Base-by-base conservation (phyloP, 2,888 invertebrate species). In the Mycalesis mineus region DNA sequence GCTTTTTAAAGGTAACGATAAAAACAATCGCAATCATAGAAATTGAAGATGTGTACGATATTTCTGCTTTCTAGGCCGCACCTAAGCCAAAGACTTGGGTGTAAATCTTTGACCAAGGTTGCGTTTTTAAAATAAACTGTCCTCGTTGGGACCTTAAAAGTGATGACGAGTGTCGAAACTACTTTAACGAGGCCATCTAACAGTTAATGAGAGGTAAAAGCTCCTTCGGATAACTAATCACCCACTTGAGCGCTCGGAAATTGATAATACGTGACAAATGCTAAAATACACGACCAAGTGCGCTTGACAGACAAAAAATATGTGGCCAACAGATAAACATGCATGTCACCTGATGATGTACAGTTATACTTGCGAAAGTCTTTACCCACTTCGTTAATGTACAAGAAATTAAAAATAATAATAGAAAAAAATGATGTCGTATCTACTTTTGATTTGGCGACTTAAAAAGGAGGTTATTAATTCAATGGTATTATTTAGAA, bases 161-260 rank as follows among this genome's bases (percentile, higher is more conserved):
- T 70, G 70, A 66, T 74, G 69, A 74, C 67, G 66, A 71, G 66
- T 77, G 78, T 78, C 78, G 77, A 77, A 78, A 74, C 70, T 69
- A 72, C 72, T 73, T 73, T 65, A 84, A 76, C 77, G 76, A 78
- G 85, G 84, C 72, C 82, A 73, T 66, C 63, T 81, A 82, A 86
- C 87, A 77, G 86, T 86, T 82, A 84, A 84, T 83, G 80, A 80
- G 73, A 74, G 76, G 82, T 82, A 83, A 86, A 85, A 84, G 80
- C 82, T 81, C 75, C 75, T 80, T 75, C 65, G 71, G 77, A 80
- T 81, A 78, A 73, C 73, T 72, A 71, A 73, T 73, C 71, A 72
- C 67, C 65, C 66, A 66, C 66, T 70, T 65, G 63, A 65, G 67
- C 65, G 64, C 58, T 64, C 63, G 63, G 61, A 62, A 66, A 63